Evolutionary conservation across 35 echinoderm and acorn worm species (phyloP).

Genomic region (Apostichopus parvimensis): DNA sequence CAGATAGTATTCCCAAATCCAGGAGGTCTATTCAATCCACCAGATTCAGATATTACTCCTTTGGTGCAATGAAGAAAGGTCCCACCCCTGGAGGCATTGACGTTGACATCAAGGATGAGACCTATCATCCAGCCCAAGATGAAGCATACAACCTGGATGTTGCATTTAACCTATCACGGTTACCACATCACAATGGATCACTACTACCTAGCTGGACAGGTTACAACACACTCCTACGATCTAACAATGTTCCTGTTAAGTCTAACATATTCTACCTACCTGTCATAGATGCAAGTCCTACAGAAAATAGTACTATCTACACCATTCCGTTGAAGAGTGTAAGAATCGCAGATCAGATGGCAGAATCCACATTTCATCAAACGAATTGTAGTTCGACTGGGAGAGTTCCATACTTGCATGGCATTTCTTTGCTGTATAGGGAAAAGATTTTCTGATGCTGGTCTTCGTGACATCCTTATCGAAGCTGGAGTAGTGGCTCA

Average conservation of each 20-base stretch:
- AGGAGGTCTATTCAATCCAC: conserved; percentile 50
- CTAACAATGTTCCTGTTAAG: conserved; percentile 20
- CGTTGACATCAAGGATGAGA: not conserved
- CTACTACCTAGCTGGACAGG: conserved; percentile 66
- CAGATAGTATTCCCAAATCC: conserved; percentile 33
- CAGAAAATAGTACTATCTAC: conserved; percentile 51
- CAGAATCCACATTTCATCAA: conserved; percentile 24
- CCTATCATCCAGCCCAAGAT: not conserved
- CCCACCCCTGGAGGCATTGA: not conserved
- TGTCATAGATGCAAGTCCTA: conserved; percentile 66
- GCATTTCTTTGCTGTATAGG: conserved; percentile 70
- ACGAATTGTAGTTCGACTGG: conserved; percentile 39
- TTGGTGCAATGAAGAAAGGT: conserved; percentile 56
- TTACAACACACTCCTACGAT: conserved; percentile 48
- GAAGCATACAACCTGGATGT: not conserved
- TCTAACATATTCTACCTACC: conserved; percentile 58
- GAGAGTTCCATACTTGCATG: conserved; percentile 72
- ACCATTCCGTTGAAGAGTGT: conserved; percentile 52
- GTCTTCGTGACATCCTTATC: conserved; percentile 66
- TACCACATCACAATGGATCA: not conserved
- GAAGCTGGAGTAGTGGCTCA: conserved; percentile 68
- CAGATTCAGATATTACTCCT: conserved; percentile 21
- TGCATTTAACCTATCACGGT: conserved; percentile 6
- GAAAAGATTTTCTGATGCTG: conserved; percentile 79
- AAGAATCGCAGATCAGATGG: conserved; percentile 50